Evolutionary conservation across 2,113 vertebrate genomes (phyloP), one percentile per base, ranked within the genome.

Genomic region (Oophaga pumilio): DNA sequence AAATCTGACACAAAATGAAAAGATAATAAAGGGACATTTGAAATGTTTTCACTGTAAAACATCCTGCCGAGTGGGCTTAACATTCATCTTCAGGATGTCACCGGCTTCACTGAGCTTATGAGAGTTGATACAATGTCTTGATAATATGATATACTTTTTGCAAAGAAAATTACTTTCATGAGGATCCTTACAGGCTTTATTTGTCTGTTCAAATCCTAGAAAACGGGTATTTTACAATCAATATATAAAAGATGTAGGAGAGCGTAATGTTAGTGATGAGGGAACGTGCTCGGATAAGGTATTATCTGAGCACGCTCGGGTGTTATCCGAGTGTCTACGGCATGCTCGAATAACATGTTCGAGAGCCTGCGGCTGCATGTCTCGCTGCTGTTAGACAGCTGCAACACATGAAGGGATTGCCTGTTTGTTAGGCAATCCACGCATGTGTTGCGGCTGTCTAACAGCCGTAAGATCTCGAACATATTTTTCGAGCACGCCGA

Each of bases 1-100:
- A 92, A 93, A 92, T 91, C 92, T 94, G 94, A 95, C 95, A 95
- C 91, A 94, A 94, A 94, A 95, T 94, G 92, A 95, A 93, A 92
- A 93, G 91, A 91, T 90, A 94, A 95, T 95, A 94, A 93, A 93
- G 24, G 89, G 91, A 93, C 92, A 92, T 93, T 92, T 91, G 91
- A 93, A 94, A 94, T 93, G 92, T 91, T 92, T 93, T 94, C 90
- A 92, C 85, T 86, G 82, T 87, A 91, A 92, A 90, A 92, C 89
- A 90, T 91, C 85, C 89, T 90, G 94, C 87, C 80, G 84, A 84
- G 87, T 77, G 73, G 76, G 80, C 83, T 88, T 88, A 88, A 76
- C 71, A 88, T 88, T 83, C 86, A 88, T 88, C 71, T 84, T 84
- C 20, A 1, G 76, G 59, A 84, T 88, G 80, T 84, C 87, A 77